phyloP scores from a whole-genome alignment of 2,113 vertebrate species.

The Tauraco erythrolophus region DNA sequence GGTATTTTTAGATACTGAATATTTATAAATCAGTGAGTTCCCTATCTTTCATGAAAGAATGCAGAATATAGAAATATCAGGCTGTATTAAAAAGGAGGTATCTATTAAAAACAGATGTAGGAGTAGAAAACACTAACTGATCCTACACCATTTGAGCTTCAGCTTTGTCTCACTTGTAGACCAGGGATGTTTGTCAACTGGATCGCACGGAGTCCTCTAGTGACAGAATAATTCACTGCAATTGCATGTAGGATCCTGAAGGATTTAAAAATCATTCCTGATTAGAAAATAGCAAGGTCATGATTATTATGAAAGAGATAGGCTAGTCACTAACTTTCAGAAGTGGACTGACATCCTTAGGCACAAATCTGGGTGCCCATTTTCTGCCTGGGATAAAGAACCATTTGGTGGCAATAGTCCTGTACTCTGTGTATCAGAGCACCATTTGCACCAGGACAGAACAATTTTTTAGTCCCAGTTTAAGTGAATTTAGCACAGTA shows the following conservation, averaged over 20 bases:
- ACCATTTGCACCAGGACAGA: background rate
- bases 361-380: background rate
- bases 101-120: background rate
- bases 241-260: background rate
- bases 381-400: background rate
- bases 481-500: background rate
- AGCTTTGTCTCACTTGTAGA: background rate
- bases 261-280: background rate
- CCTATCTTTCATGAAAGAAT: background rate
- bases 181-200: background rate
- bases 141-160: background rate
- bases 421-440: background rate
- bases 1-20: background rate
- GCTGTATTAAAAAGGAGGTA: background rate
- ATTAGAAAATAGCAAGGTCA: background rate
- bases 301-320: background rate
- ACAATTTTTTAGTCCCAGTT: background rate
- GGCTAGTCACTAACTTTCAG: background rate
- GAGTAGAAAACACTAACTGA: background rate
- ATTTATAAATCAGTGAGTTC: background rate
- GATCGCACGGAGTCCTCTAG: background rate
- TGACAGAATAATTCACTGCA: background rate
- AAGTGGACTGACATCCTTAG: background rate
- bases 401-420: background rate
- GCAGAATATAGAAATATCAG: background rate